A percentile compares a stretch with the other conserved stretches of the same genome.
Conservation (phyloP, 2,113 vertebrate genomes). For the Oreochromis aureus region DNA sequence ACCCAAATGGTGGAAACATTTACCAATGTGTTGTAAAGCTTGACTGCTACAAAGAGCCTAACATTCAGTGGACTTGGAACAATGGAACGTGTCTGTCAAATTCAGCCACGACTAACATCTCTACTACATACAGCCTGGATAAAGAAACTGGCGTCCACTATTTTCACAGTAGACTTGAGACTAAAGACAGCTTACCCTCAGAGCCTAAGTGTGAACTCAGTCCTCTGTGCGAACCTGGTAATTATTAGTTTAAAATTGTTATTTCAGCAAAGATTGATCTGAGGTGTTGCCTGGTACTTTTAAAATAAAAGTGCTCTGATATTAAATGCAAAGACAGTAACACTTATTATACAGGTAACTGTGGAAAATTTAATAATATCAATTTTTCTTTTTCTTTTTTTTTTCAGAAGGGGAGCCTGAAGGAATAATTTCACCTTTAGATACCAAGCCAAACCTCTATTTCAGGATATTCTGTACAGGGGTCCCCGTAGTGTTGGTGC, state of each 20-base stretch:
- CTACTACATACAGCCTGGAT: background rate
- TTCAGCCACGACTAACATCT: background rate
- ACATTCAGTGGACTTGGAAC: constrained; percentile 6
- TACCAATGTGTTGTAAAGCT: background rate
- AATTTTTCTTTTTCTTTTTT: background rate
- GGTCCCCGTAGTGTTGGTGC: background rate
- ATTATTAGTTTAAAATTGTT: background rate
- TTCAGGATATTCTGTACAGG: background rate
- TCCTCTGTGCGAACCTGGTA: background rate
- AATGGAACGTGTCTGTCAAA: background rate
- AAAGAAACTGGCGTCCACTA: fast-evolving
- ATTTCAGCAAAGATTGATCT: background rate
- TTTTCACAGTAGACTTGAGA: background rate
- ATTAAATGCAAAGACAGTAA: background rate
- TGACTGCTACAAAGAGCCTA: background rate
- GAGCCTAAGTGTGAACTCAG: background rate
- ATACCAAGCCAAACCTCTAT: background rate
- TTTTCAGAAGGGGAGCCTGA: no score
- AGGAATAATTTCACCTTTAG: fast-evolving
- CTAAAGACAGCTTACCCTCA: fast-evolving
- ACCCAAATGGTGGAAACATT: fast-evolving
- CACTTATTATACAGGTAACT: fast-evolving
- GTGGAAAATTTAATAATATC: background rate
- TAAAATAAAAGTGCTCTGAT: fast-evolving
- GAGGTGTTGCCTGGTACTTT: fast-evolving